A percentile compares a stretch with the other conserved stretches of the same genome.
These are phyloP conservation scores for Pegoplata infirma DNA, from an alignment of 2,888 invertebrate species.

Conservation along the genomic window DNA sequence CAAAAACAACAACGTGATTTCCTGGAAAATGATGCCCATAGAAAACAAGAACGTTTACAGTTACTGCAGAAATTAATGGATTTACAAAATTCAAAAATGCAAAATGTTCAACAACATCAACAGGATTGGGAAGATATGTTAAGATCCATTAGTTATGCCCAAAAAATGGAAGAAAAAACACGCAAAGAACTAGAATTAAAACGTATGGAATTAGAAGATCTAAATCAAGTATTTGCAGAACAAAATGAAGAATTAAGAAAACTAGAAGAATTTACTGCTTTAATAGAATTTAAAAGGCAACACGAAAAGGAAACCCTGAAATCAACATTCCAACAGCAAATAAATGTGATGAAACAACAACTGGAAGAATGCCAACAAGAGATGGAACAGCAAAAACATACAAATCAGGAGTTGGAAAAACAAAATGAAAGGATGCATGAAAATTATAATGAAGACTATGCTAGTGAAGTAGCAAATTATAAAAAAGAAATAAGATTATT, in stretches of 20 bases:
- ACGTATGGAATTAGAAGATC: slow-evolving; percentile 70
- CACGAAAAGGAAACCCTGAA: slow-evolving; percentile 63
- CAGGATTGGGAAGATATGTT: slow-evolving; percentile 73
- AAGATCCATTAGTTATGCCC: slow-evolving; percentile 65
- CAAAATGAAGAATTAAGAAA: slow-evolving; percentile 72
- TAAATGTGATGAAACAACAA: slow-evolving; percentile 48
- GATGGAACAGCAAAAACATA: slow-evolving; percentile 34
- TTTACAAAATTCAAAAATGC: slow-evolving; percentile 71
- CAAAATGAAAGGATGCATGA: slow-evolving; percentile 40
- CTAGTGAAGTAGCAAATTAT: slow-evolving; percentile 46
- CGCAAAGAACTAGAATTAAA: slow-evolving; percentile 67
- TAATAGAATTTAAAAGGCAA: slow-evolving; percentile 56
- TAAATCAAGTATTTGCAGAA: slow-evolving; percentile 71
- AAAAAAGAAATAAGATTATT: slow-evolving; percentile 63
- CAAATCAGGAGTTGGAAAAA: slow-evolving; percentile 50
- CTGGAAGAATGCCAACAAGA: slow-evolving; percentile 36
- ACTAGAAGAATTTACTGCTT: slow-evolving; percentile 66
- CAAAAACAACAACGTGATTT: slow-evolving; percentile 13
- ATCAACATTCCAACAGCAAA: slow-evolving; percentile 65
- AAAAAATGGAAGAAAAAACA: slow-evolving; percentile 67
- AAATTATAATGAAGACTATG: slow-evolving; percentile 46
- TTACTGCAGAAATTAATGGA: slow-evolving; percentile 68
- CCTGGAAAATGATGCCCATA: slow-evolving; percentile 9
- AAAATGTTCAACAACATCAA: slow-evolving; percentile 68
- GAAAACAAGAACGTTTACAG: slow-evolving; percentile 61